Percentiles rank a stretch among this genome's conserved stretches.
phyloP scores from a whole-genome alignment of 1,140 invertebrate genomes.

The Rhagoletis pomonella region DNA sequence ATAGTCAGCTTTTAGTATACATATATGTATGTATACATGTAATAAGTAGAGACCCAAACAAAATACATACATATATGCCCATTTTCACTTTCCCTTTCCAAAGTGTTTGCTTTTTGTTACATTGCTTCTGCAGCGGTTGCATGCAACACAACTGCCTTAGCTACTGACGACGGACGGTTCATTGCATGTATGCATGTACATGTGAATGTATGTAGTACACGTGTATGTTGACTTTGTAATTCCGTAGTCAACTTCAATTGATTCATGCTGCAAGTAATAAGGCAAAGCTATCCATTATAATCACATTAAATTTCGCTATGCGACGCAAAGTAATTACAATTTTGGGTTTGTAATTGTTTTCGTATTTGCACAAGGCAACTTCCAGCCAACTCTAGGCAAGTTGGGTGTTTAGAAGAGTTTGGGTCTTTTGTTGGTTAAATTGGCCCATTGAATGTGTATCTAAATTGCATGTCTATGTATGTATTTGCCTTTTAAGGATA shows the following conservation, averaged over 20 bases:
- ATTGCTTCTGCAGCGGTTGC: constrained; percentile 15
- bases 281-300: constrained; percentile 46
- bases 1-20: too few species aligned
- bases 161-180: too few species aligned
- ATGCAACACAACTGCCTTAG: background rate
- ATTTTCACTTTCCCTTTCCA: constrained; percentile 40
- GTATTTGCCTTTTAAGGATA: too few species aligned
- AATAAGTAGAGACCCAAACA: background rate
- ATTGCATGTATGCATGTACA: too few species aligned
- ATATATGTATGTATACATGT: background rate
- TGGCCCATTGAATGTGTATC: constrained; percentile 10
- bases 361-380: constrained; percentile 14
- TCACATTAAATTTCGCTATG: constrained; percentile 42
- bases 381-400: background rate
- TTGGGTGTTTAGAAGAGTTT: background rate
- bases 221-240: constrained; percentile 33
- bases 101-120: constrained; percentile 1
- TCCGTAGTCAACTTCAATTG: constrained; percentile 43
- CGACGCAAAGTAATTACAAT: constrained; percentile 48
- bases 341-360: constrained; percentile 50
- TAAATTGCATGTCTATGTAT: too few species aligned
- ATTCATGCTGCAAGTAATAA: constrained; percentile 39
- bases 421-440: constrained; percentile 15
- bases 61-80: background rate
- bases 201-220: background rate